Conservation (phyloP, 2,113 vertebrate species). For the Hystrix cristata region DNA sequence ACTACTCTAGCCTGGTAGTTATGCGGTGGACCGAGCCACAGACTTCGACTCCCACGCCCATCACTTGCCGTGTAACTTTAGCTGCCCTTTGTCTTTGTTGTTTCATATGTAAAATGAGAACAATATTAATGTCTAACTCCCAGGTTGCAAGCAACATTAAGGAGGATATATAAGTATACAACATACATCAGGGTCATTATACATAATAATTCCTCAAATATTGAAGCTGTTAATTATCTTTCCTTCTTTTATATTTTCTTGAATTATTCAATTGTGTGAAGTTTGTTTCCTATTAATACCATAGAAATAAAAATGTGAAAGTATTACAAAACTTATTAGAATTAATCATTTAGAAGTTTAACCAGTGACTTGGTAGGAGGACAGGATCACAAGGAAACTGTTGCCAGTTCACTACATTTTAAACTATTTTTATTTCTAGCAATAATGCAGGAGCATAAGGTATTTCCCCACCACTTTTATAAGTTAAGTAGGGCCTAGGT, state of each 20-base stretch:
- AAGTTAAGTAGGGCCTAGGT: background rate
- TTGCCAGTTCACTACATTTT: background rate
- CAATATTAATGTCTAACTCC: background rate
- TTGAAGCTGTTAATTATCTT: background rate
- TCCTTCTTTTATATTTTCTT: background rate
- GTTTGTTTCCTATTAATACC: background rate
- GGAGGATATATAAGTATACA: background rate
- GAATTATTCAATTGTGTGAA: conserved; percentile 13
- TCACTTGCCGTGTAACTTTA: background rate
- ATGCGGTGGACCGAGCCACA: background rate
- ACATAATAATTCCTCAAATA: background rate
- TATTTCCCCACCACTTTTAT: background rate
- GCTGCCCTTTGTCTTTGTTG: background rate
- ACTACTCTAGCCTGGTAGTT: background rate
- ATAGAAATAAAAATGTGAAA: background rate
- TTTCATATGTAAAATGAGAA: background rate
- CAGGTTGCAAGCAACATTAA: background rate
- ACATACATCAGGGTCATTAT: background rate
- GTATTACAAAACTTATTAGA: background rate
- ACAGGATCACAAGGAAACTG: background rate
- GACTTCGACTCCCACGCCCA: background rate
- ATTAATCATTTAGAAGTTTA: background rate
- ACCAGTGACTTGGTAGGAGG: background rate
- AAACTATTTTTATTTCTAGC: background rate
- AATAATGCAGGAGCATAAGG: background rate